phyloP scores from a whole-genome alignment of 2,113 vertebrate genomes.

The Bettongia penicillata region DNA sequence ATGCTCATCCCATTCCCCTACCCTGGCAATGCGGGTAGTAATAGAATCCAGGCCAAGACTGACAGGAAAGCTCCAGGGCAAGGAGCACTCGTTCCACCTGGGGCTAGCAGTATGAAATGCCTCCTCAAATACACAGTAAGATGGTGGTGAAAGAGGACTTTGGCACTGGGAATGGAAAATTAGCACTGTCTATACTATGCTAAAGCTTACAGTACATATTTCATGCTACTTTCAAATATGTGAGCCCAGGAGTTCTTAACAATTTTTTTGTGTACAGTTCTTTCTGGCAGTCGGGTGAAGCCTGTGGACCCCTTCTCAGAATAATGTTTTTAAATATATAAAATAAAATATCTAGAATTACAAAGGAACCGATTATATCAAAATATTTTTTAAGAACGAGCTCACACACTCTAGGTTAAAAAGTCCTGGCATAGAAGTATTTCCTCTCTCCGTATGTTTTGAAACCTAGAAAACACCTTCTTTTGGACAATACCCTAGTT shows the following conservation, averaged over 20 bases:
- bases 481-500: background rate
- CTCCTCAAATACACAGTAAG: background rate
- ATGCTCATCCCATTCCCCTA: background rate
- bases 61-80: background rate
- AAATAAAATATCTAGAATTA: background rate
- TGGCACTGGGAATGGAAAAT: background rate
- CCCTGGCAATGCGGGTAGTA: no score
- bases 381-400: background rate
- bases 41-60: background rate
- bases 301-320: background rate
- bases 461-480: background rate
- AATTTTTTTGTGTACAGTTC: background rate
- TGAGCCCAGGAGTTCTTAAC: background rate
- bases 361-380: background rate
- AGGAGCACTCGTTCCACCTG: background rate
- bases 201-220: background rate
- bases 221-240: background rate
- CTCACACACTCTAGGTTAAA: background rate
- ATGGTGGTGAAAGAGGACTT: background rate
- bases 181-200: background rate
- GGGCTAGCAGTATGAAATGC: no score
- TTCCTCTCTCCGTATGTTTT: background rate
- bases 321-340: background rate
- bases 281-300: background rate
- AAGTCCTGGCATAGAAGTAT: background rate